Percentiles rank a stretch among this genome's conserved stretches.
Conservation (phyloP, 2,888 invertebrate genomes). For the Nomada ferruginata region DNA sequence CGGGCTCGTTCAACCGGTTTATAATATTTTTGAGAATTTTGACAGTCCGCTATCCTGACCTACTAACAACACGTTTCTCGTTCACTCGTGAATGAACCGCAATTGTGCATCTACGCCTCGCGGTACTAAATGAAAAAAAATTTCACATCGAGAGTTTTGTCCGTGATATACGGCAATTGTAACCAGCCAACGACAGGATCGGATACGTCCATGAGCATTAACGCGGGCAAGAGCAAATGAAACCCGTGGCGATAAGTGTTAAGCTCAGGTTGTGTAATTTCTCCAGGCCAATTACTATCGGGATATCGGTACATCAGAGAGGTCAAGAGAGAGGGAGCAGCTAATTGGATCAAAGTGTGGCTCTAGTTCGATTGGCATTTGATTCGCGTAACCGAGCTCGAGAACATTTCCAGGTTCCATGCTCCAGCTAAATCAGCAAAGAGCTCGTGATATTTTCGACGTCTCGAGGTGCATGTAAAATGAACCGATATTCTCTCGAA, state of each 20-base stretch:
- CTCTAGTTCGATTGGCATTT: conserved; percentile 46
- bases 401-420: background rate
- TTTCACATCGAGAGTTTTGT: background rate
- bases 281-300: conserved; percentile 37
- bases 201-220: conserved; percentile 26
- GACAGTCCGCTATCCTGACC: too few species aligned
- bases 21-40: background rate
- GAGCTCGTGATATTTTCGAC: background rate
- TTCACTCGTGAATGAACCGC: too few species aligned
- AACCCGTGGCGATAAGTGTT: conserved; percentile 43
- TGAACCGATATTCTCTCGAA: background rate
- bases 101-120: background rate
- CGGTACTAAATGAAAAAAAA: background rate
- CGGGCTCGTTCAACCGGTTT: background rate
- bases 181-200: conserved; percentile 17
- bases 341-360: conserved; percentile 56
- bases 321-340: background rate
- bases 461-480: background rate
- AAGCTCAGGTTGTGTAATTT: conserved; percentile 60
- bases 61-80: too few species aligned
- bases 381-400: background rate
- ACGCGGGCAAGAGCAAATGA: conserved; percentile 34
- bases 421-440: background rate
- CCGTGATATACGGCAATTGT: background rate
- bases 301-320: conserved; percentile 30